Base-by-base conservation (phyloP, 2,888 invertebrate genomes). In the Drosophila mettleri region DNA sequence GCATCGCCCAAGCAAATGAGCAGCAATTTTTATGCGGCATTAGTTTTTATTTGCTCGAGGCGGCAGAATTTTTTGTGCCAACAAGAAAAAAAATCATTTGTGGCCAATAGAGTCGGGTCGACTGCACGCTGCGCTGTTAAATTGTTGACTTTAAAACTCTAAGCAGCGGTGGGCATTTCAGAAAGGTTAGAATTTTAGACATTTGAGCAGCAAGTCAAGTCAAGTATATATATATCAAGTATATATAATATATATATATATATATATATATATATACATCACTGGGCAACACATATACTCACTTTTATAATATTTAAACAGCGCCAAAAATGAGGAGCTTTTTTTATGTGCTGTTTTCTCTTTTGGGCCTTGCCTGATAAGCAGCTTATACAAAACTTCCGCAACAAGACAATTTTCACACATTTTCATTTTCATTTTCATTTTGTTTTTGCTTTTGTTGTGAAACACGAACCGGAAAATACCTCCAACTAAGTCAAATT, bases 401-500 rank as follows among this genome's bases (percentile, higher is more conserved):
- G 7, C 60, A 45, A 31, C 12, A 45, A 45, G 16, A 74, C 38
- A 52, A 59, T 52, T 51, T 54, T 43, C n/a, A 18, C 14, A 36
- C 41, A 38, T 29, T 38, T 38, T 31, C 14, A 20, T 20, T 49
- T 34, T 46, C 24, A 18, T 31, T 48, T 48, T 33, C n/a, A n/a
- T n/a, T 41, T 10, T 24, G 27, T 34, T 18, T 27, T 36, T 18
- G 58, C 34, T 20, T 22, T 10, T 38, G 39, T 52, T 29, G 36
- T 22, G 20, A 71, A 52, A 57, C 59, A 41, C 46, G 53, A 57
- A 86, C 83, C 85, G 72, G 73, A 67, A 60, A 86, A 78, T 84
- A 84, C 83, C 83, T 84, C 83, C 87, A 86, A 71, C 63, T 76
- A 69, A 70, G 63, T 69, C 63, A 68, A 80, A 80, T 72, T 79